Evolutionary conservation across 2,888 invertebrate species (phyloP).

Genomic region (Lasius platythorax): DNA sequence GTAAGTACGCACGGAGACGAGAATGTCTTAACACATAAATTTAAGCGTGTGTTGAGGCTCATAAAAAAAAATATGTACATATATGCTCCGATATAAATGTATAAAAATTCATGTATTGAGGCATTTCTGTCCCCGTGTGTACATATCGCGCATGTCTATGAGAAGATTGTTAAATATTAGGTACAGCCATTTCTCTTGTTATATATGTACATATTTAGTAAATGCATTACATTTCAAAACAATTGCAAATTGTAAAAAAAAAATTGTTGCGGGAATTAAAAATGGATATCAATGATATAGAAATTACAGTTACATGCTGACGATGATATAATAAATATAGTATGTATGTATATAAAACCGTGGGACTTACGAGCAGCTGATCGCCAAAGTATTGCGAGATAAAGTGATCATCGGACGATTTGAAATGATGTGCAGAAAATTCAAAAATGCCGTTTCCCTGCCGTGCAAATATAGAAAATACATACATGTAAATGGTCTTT

Average conservation of each 20-base stretch:
- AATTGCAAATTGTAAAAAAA: slow-evolving; percentile 31
- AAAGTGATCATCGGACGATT: background rate
- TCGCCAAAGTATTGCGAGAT: slow-evolving; percentile 12
- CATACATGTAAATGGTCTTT: slow-evolving; percentile 38
- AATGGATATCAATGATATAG: slow-evolving; percentile 35
- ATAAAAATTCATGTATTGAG: too few species aligned
- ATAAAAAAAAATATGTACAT: too few species aligned
- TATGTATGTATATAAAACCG: background rate
- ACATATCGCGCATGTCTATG: too few species aligned
- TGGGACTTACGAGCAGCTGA: background rate
- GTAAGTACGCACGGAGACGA: too few species aligned
- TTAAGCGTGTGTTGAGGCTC: too few species aligned
- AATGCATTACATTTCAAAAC: slow-evolving; percentile 5
- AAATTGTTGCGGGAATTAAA: slow-evolving; percentile 5
- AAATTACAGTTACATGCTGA: slow-evolving; percentile 1
- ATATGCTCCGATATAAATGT: too few species aligned
- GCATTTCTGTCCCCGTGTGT: too few species aligned
- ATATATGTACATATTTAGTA: background rate
- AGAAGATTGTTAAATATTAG: too few species aligned
- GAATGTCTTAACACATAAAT: too few species aligned
- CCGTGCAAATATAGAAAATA: slow-evolving; percentile 45
- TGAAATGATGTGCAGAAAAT: slow-evolving; percentile 14
- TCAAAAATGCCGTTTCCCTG: slow-evolving; percentile 10
- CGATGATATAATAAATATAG: background rate
- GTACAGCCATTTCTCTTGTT: too few species aligned